These are phyloP conservation scores for Chrysolina haemoptera DNA, from an alignment of 2,888 invertebrate species.

Conservation along the genomic window DNA sequence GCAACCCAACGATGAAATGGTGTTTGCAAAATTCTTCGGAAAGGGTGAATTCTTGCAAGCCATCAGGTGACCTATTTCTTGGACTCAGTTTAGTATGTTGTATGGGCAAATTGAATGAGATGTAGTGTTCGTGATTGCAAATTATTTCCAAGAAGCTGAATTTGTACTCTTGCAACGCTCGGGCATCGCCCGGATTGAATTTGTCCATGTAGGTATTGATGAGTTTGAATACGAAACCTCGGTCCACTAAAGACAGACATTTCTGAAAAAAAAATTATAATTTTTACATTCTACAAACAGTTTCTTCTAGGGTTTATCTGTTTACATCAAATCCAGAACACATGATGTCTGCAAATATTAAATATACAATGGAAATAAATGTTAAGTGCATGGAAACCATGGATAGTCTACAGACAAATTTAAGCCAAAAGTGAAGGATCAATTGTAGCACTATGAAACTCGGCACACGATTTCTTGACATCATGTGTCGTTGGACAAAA, in stretches of 20 bases:
- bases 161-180: conserved; percentile 90
- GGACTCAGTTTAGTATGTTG: conserved; percentile 77
- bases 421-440: no score
- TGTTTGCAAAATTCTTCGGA: conserved; percentile 91
- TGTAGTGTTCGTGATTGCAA: conserved; percentile 94
- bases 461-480: no score
- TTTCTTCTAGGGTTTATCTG: no score
- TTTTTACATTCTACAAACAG: background rate
- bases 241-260: conserved; percentile 93
- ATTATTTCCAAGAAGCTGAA: conserved; percentile 92
- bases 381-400: no score
- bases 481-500: no score
- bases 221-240: conserved; percentile 92
- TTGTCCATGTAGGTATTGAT: conserved; percentile 90
- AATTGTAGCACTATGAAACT: no score
- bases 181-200: conserved; percentile 85
- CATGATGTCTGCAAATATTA: no score
- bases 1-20: conserved; percentile 91
- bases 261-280: conserved; percentile 71
- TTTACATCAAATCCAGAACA: no score
- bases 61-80: conserved; percentile 71
- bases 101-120: conserved; percentile 93
- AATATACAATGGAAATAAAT: no score
- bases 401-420: no score
- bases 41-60: conserved; percentile 73